Conservation (phyloP, 2,797 vertebrate species). For the Ibycter americanus region DNA sequence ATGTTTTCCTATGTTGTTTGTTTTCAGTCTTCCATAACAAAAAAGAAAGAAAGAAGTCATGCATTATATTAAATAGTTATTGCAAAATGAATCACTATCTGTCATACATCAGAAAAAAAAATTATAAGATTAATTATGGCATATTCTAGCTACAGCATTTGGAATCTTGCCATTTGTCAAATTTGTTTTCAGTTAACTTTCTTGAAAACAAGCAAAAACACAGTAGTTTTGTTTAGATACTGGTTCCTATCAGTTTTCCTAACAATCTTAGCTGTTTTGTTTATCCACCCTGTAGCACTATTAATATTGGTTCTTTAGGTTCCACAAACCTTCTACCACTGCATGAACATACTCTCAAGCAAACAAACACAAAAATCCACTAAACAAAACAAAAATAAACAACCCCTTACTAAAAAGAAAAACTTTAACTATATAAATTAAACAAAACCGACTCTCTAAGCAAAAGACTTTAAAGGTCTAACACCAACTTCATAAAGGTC, state of each 20-base stretch:
- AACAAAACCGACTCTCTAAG: neutral
- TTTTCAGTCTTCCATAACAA: neutral
- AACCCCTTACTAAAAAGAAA: neutral
- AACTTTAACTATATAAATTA: neutral
- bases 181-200: neutral
- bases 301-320: neutral
- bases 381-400: neutral
- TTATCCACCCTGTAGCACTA: neutral
- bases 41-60: neutral
- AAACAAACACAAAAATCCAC: neutral
- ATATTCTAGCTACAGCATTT: neutral
- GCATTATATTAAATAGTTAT: neutral
- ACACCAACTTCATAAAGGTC: neutral
- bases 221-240: neutral
- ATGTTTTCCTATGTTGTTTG: neutral
- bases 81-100: constrained; percentile 11
- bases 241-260: neutral
- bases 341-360: neutral
- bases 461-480: neutral
- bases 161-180: neutral
- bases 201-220: neutral
- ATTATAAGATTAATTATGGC: neutral
- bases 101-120: neutral
- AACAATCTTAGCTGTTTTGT: neutral
- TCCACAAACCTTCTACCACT: neutral